A percentile compares a stretch with the other conserved stretches of the same genome.
Evolutionary conservation across 2,888 invertebrate genomes (phyloP).

Genomic region (Noctua janthe): DNA sequence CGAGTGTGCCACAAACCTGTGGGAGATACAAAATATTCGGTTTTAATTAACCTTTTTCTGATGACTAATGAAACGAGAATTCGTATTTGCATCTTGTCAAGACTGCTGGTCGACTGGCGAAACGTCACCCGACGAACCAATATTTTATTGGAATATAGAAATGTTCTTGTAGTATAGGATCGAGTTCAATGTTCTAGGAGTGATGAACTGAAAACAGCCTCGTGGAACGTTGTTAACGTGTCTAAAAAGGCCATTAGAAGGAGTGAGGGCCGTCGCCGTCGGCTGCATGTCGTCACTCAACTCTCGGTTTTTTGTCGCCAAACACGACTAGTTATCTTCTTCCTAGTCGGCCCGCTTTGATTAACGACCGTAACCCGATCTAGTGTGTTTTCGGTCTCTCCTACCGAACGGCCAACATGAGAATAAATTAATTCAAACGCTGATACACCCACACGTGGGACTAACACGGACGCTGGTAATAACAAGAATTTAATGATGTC

Average conservation of each 20-base stretch:
- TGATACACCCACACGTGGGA: slow-evolving; percentile 70
- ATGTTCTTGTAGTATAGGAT: slow-evolving; percentile 34
- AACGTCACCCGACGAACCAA: slow-evolving; percentile 29
- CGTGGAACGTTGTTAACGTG: slow-evolving; percentile 74
- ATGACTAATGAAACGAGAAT: slow-evolving; percentile 79
- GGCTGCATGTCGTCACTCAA: slow-evolving; percentile 75
- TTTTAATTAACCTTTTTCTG: slow-evolving; percentile 80
- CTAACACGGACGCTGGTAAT: slow-evolving; percentile 73
- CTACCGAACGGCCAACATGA: slow-evolving; percentile 75
- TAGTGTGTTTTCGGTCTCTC: slow-evolving; percentile 75
- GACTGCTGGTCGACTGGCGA: slow-evolving; percentile 45
- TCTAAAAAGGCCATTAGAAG: slow-evolving; percentile 76
- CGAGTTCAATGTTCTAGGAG: slow-evolving; percentile 68
- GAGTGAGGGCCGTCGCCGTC: slow-evolving; percentile 70
- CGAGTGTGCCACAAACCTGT: slow-evolving; percentile 66
- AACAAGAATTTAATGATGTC: slow-evolving; percentile 78
- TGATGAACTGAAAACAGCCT: slow-evolving; percentile 72
- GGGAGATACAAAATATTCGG: slow-evolving; percentile 75
- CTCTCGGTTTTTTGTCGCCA: slow-evolving; percentile 78
- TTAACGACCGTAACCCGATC: slow-evolving; percentile 85
- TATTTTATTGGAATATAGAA: slow-evolving; percentile 48
- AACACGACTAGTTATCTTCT: slow-evolving; percentile 74
- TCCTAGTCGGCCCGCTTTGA: slow-evolving; percentile 79
- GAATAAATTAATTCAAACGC: slow-evolving; percentile 79
- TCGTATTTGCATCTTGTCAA: slow-evolving; percentile 71